Evolutionary conservation across 2,113 vertebrate genomes (phyloP), one percentile per base, ranked within the genome.

Genomic region (Prinia subflava): DNA sequence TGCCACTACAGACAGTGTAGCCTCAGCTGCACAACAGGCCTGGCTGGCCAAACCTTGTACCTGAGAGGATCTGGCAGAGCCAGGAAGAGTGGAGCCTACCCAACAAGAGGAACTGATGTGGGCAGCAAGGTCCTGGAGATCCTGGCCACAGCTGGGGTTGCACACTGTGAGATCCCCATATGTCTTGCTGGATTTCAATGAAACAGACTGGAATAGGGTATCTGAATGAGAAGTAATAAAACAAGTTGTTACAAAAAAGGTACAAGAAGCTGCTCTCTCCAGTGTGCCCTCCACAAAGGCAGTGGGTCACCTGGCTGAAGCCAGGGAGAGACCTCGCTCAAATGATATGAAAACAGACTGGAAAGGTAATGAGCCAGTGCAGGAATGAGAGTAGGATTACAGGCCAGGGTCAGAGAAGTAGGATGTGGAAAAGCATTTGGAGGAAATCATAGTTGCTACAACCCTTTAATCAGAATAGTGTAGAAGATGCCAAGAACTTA

Each of bases 291-390:
- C 17, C 44, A 60, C 22, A 87, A 60, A 91, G 15, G 16, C 4
- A 6, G 35, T 19, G 52, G 37, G 18, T 84, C 65, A 60, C 44
- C 33, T 22, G 12, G 49, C 28, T 69, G 76, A 71, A 82, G 25
- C 7, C 19, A 7, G 31, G 31, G 8, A 85, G 57, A 83, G 10
- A 81, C 68, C 20, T 35, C 0, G 0, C 16, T 33, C 5, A 8
- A 31, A n/a, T 30, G 6, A 39, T 56, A 37, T 2, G 27, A 67
- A 94, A 55, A 73, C 46, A 81, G 52, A 63, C 53, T 44, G 35
- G 27, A 60, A 81, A 47, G 8, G 33, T 63, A 71, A 83, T 47
- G 19, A 78, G 9, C 14, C 49, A 46, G 27, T 41, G 64, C 16
- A 65, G 67, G 13, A 90, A 30, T 9, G 16, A 64, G 24, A 15